These are phyloP conservation scores for Chrosomus eos DNA, from an alignment of 2,797 vertebrate genomes.

Conservation along the genomic window DNA sequence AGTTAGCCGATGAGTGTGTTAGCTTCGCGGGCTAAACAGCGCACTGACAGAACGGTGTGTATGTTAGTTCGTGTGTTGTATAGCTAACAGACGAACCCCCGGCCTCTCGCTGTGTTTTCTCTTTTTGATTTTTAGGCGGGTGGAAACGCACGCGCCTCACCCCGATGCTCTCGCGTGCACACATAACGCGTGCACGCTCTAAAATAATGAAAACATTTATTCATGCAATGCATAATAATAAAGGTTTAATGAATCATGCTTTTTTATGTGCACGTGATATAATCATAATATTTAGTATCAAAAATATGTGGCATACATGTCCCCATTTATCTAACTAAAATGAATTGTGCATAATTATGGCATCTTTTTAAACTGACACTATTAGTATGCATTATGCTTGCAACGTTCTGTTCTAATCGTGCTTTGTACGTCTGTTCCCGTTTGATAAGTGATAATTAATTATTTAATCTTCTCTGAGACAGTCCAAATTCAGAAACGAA, in stretches of 20 bases:
- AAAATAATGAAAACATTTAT: background rate
- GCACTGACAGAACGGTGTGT: conserved; percentile 17
- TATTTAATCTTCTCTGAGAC: background rate
- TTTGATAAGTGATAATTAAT: background rate
- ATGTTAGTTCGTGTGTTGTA: conserved; percentile 13
- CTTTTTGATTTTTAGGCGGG: conserved; percentile 55
- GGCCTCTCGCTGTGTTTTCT: conserved; percentile 41
- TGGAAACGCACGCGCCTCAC: conserved; percentile 38
- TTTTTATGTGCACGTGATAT: background rate
- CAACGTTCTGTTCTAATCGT: background rate
- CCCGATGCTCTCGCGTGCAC: background rate
- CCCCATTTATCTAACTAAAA: background rate
- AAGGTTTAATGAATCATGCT: background rate
- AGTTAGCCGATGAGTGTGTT: conserved; percentile 41
- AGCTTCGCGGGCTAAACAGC: conserved; percentile 64
- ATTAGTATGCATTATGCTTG: background rate
- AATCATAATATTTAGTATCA: too few species aligned
- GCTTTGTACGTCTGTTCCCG: background rate
- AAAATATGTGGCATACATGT: background rate
- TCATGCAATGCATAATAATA: background rate
- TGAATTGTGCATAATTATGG: background rate
- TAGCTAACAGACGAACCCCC: conserved; percentile 31
- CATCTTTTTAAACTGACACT: background rate
- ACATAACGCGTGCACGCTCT: conserved; percentile 55
- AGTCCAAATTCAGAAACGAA: conserved; percentile 10